A percentile compares a stretch with the other conserved stretches of the same genome.
These are phyloP conservation scores for Polydrusus cervinus DNA, from an alignment of 2,888 invertebrate species.

Conservation along the genomic window DNA sequence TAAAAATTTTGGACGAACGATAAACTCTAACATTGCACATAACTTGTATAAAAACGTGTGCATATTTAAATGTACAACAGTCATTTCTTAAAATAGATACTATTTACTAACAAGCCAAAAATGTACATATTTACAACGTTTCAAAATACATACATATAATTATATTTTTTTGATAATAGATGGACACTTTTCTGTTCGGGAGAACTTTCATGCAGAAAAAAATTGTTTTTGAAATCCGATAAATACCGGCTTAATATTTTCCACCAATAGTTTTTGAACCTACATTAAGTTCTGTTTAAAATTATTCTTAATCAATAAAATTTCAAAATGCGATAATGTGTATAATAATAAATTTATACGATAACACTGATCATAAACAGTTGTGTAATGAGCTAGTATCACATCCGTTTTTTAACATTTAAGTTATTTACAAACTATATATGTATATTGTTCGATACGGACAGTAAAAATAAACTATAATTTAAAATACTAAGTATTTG, in stretches of 20 bases:
- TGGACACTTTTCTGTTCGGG: too few relatives aligned
- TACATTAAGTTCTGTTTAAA: too few relatives aligned
- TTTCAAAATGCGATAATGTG: too few relatives aligned
- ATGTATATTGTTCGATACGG: conserved; percentile 9
- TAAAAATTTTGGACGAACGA: conserved; percentile 9
- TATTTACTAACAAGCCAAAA: conserved; percentile 22
- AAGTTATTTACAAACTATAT: not conserved
- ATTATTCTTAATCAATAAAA: too few relatives aligned
- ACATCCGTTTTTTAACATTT: conserved; percentile 23
- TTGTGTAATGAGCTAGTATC: conserved; percentile 27
- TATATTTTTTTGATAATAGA: not conserved
- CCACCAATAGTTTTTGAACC: too few relatives aligned
- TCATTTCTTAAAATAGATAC: conserved; percentile 21
- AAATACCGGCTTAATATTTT: too few relatives aligned
- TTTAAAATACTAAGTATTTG: not conserved
- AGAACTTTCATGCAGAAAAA: too few relatives aligned
- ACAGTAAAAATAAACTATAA: not conserved
- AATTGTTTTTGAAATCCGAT: too few relatives aligned
- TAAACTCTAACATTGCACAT: conserved; percentile 22
- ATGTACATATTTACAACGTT: conserved; percentile 15
- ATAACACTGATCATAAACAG: not conserved
- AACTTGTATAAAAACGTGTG: conserved; percentile 22
- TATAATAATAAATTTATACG: too few relatives aligned
- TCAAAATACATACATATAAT: conserved; percentile 21
- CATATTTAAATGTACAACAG: conserved; percentile 8